These are phyloP conservation scores for Epistrophella euchroma DNA, from an alignment of 2,888 invertebrate species.

Conservation along the genomic window DNA sequence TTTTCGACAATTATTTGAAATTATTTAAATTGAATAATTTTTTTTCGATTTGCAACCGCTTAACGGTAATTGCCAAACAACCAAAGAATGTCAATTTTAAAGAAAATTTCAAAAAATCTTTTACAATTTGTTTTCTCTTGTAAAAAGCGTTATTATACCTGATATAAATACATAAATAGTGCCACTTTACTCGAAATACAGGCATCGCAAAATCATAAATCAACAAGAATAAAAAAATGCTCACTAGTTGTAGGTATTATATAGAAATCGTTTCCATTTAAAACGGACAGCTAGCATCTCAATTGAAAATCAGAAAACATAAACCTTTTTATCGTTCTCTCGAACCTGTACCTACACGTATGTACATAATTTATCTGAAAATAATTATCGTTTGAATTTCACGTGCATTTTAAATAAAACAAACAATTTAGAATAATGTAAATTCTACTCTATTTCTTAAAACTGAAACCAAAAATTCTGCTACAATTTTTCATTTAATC, in stretches of 20 bases:
- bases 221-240: neutral
- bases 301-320: neutral
- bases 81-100: no score
- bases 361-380: neutral
- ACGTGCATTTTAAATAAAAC: neutral
- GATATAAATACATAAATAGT: no score
- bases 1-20: no score
- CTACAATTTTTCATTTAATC: slow-evolving; percentile 58
- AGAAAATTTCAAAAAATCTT: no score
- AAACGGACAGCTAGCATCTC: neutral
- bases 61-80: no score
- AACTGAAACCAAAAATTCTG: slow-evolving; percentile 45
- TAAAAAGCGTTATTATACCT: neutral
- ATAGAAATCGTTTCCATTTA: neutral
- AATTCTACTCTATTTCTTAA: slow-evolving; percentile 40
- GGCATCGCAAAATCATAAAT: no score
- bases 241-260: neutral
- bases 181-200: no score
- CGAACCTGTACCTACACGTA: no score
- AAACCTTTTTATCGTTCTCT: neutral
- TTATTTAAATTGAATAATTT: no score
- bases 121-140: neutral
- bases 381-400: neutral
- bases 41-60: no score
- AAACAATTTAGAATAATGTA: neutral